Conservation (phyloP, 1,140 invertebrate genomes). For the Heliconius himera region DNA sequence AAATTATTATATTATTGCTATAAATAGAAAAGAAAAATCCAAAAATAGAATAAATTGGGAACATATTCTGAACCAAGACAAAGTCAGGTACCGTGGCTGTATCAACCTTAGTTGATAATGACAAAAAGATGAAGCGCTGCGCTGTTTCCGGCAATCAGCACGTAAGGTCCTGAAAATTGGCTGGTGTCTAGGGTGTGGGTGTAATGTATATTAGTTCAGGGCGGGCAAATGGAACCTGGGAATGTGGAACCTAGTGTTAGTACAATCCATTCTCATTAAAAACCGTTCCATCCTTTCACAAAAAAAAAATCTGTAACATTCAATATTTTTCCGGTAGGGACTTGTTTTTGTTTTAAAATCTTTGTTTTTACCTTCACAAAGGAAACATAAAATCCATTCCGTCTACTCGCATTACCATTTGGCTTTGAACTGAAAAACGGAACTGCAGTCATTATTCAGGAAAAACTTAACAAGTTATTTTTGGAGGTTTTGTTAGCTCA, state of each 20-base stretch:
- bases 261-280: neutral
- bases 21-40: no score
- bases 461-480: neutral
- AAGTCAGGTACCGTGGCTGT: no score
- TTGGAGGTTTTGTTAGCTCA: neutral
- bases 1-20: no score
- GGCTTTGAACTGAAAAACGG: neutral
- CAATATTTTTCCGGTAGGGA: neutral
- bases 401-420: neutral
- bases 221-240: neutral
- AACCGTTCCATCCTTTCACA: no score
- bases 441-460: neutral
- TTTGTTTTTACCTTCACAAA: conserved; percentile 6
- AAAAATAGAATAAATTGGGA: no score
- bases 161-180: no score
- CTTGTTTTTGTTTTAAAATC: neutral
- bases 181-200: no score
- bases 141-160: no score
- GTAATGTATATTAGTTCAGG: no score
- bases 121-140: no score
- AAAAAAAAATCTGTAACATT: neutral
- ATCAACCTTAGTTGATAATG: no score
- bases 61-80: no score
- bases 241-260: neutral
- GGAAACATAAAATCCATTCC: neutral